Percentiles rank a stretch among this genome's conserved stretches.
Evolutionary conservation across 2,113 vertebrate species (phyloP).

Genomic region (Bos taurus): ARS-UCD2.0 NC_037338.1:89335501-89336000

Average conservation of each 20-base stretch:
- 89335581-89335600: neutral
- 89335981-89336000: neutral
- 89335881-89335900: neutral
- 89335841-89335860: neutral
- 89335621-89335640: neutral
- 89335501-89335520: neutral
- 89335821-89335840: neutral
- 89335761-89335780: neutral
- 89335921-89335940: neutral
- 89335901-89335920: neutral
- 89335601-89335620: neutral
- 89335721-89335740: neutral
- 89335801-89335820: neutral
- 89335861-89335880: neutral
- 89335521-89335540: neutral
- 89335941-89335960: neutral
- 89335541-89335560: neutral
- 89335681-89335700: neutral
- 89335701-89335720: neutral
- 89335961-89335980: neutral
- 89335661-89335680: neutral
- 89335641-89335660: neutral
- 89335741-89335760: neutral
- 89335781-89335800: neutral
- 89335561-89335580: neutral